Evolutionary conservation across 2,888 invertebrate species (phyloP).

Genomic region (Chrysotoxum bicinctum): DNA sequence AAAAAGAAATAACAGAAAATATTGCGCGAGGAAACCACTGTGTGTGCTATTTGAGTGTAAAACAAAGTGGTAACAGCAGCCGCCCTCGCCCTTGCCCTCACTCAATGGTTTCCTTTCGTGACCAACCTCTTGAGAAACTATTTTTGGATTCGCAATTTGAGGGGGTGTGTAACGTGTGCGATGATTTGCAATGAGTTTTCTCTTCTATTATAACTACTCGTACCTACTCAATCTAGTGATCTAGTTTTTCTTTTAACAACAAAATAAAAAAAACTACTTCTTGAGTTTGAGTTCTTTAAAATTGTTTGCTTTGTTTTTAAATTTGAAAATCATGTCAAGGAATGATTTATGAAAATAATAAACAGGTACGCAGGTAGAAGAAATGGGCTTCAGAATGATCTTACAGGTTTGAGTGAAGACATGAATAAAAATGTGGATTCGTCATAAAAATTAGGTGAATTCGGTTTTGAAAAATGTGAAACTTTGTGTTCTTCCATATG

Average conservation of each 20-base stretch:
- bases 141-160: constrained; percentile 33
- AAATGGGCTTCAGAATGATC: not conserved
- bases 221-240: constrained; percentile 19
- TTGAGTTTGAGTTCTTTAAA: not conserved
- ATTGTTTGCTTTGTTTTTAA: not conserved
- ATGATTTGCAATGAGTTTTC: constrained; percentile 18
- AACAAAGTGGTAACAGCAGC: constrained; percentile 10
- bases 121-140: not conserved
- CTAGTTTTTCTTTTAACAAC: not conserved
- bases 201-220: no score
- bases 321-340: constrained; percentile 5
- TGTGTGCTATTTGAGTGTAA: constrained; percentile 30
- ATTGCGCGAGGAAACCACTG: constrained; percentile 20
- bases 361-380: not conserved
- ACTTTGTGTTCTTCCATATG: no score
- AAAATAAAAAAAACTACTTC: not conserved
- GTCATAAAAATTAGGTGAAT: no score
- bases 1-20: constrained; percentile 12
- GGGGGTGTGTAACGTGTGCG: constrained; percentile 4
- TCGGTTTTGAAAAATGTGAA: no score
- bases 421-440: not conserved
- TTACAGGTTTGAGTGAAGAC: not conserved
- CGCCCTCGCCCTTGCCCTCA: not conserved
- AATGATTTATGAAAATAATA: not conserved
- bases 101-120: not conserved